These are phyloP conservation scores for Crioceris asparagi DNA, from an alignment of 2,888 invertebrate species.

Conservation along the genomic window DNA sequence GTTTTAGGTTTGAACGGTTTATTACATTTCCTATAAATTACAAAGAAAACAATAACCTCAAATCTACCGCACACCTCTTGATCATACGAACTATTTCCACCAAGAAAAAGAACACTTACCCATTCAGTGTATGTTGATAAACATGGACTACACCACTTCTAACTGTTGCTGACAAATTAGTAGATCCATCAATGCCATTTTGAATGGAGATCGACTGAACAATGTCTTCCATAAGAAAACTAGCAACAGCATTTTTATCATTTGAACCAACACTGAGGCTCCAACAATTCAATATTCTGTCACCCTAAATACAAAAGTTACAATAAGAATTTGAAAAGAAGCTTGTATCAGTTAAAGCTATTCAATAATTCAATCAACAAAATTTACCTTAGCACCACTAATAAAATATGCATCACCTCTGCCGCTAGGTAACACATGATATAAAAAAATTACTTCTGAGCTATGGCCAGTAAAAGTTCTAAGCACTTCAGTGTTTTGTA, in stretches of 20 bases:
- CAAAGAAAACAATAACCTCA: too few relatives aligned
- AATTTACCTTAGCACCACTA: slow-evolving; percentile 37
- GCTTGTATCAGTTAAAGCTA: not conserved
- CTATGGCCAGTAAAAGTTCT: slow-evolving; percentile 56
- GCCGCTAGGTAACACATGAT: slow-evolving; percentile 28
- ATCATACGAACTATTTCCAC: too few relatives aligned
- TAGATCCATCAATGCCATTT: slow-evolving; percentile 40
- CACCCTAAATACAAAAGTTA: slow-evolving; percentile 26
- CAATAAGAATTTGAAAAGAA: not conserved
- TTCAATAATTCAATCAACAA: not conserved
- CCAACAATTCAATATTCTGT: slow-evolving; percentile 42
- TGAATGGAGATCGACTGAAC: slow-evolving; percentile 45
- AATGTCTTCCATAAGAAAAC: slow-evolving; percentile 60
- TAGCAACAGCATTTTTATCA: slow-evolving; percentile 44
- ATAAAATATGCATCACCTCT: slow-evolving; percentile 35
- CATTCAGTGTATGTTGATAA: slow-evolving; percentile 67
- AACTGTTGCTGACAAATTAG: slow-evolving; percentile 47
- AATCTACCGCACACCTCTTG: too few relatives aligned
- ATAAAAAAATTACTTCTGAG: slow-evolving; percentile 43
- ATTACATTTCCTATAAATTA: slow-evolving; percentile 35
- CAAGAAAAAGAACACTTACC: too few relatives aligned
- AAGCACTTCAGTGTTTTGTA: slow-evolving; percentile 46
- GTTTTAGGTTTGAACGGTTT: slow-evolving; percentile 56
- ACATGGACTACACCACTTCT: slow-evolving; percentile 70
- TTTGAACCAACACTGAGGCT: slow-evolving; percentile 36